Evolutionary conservation across 2,888 invertebrate genomes (phyloP).

Genomic region (Lepidonotus clava): DNA sequence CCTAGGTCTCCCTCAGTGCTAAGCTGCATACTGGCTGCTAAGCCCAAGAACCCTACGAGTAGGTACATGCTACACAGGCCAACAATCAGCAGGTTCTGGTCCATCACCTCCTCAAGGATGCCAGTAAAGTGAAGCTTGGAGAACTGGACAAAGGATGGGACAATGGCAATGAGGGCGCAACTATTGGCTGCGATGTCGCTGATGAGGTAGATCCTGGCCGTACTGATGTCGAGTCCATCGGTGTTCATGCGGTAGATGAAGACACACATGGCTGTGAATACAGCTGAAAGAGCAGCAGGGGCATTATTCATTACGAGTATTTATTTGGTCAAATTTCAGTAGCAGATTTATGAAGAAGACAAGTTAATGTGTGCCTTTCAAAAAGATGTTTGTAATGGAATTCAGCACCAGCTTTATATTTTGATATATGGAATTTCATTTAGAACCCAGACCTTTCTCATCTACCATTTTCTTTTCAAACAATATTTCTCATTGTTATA

Average conservation of each 20-base stretch:
- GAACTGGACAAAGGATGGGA: not conserved
- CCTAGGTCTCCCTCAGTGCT: not conserved
- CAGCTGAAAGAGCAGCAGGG: no score
- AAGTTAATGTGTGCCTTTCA: no score
- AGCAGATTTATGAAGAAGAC: no score
- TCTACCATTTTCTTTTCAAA: no score
- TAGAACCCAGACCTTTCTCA: no score
- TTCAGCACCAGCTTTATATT: no score
- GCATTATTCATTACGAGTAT: no score
- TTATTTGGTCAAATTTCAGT: no score
- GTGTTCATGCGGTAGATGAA: slow-evolving; percentile 72
- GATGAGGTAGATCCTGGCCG: slow-evolving; percentile 57
- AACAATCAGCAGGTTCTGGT: slow-evolving; percentile 41
- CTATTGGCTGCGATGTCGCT: slow-evolving; percentile 37
- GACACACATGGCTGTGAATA: slow-evolving; percentile 74
- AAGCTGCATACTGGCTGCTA: not conserved
- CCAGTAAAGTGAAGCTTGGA: not conserved
- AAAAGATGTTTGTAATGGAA: no score
- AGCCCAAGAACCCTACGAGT: not conserved
- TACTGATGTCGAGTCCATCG: slow-evolving; percentile 62
- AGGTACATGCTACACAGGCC: not conserved
- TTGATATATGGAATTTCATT: no score
- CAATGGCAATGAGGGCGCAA: not conserved
- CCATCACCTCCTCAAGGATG: not conserved
- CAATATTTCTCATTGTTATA: no score